These are phyloP conservation scores for Petrocephalus microphthalmus DNA, from an alignment of 2,113 vertebrate species.

Conservation along the genomic window DNA sequence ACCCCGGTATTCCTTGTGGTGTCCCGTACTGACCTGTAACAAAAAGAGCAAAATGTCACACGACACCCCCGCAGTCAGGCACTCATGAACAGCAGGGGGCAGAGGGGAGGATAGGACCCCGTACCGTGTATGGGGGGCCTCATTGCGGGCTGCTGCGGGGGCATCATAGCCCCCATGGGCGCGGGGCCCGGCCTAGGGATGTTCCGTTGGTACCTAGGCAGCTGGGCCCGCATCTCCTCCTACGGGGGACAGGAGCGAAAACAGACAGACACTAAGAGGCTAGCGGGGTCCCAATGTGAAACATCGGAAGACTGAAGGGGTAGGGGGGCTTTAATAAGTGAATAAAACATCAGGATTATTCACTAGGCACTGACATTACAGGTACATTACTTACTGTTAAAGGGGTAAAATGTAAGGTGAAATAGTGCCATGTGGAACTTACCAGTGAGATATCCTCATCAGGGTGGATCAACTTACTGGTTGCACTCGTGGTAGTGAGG, in stretches of 20 bases:
- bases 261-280: slow-evolving; percentile 22
- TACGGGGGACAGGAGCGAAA: slow-evolving; percentile 39
- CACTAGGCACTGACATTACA: slow-evolving; percentile 28
- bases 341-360: neutral
- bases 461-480: slow-evolving; percentile 99
- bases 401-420: slow-evolving; percentile 44
- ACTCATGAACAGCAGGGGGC: neutral
- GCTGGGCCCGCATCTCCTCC: slow-evolving; percentile 92
- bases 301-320: neutral
- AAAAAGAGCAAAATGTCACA: neutral
- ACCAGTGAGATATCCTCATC: slow-evolving; percentile 99
- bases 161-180: slow-evolving; percentile 85
- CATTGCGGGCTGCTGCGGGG: slow-evolving; percentile 60
- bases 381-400: slow-evolving; percentile 67
- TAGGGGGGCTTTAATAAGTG: neutral
- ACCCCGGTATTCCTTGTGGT: slow-evolving; percentile 92
- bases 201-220: slow-evolving; percentile 90
- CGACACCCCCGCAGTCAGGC: neutral
- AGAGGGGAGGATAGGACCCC: neutral
- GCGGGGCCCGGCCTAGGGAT: slow-evolving; percentile 82
- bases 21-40: slow-evolving; percentile 87
- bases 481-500: slow-evolving; percentile 96
- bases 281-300: neutral
- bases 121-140: slow-evolving; percentile 56
- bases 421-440: slow-evolving; percentile 71